A percentile compares a stretch with the other conserved stretches of the same genome.
These are phyloP conservation scores for Meriones unguiculatus DNA, from an alignment of 2,113 vertebrate genomes.

Conservation along the genomic window DNA sequence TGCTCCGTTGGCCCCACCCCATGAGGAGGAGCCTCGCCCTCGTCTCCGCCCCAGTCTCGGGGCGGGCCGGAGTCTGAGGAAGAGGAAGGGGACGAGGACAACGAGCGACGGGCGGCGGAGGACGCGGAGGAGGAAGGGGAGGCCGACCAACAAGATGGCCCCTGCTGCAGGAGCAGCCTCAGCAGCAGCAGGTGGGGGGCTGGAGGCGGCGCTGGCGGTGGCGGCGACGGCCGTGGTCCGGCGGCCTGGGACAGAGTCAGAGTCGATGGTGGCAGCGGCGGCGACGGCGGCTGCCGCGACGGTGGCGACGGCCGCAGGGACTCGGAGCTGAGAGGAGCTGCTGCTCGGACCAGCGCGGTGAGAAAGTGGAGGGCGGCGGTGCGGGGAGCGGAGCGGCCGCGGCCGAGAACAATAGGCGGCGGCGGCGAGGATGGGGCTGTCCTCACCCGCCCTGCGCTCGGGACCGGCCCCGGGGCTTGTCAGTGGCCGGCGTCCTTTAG, in stretches of 20 bases:
- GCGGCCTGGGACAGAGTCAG: constrained; percentile 77
- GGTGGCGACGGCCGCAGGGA: constrained; percentile 73
- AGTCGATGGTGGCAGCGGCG: constrained; percentile 70
- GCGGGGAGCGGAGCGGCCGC: constrained; percentile 43
- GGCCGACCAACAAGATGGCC: constrained; percentile 88
- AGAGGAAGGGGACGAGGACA: constrained; percentile 59
- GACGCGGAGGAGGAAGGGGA: constrained; percentile 79
- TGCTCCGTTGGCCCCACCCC: neutral
- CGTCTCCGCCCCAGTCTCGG: constrained; percentile 68
- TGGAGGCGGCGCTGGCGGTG: constrained; percentile 76
- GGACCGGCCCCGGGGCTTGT: neutral
- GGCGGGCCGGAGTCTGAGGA: constrained; percentile 73
- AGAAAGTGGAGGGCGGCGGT: constrained; percentile 75
- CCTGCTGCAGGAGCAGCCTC: constrained; percentile 85
- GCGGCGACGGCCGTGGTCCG: constrained; percentile 76
- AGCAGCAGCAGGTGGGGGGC: constrained; percentile 83
- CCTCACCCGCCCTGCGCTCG: neutral
- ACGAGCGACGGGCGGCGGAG: constrained; percentile 74
- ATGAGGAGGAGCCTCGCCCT: constrained; percentile 52
- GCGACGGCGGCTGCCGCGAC: constrained; percentile 66
- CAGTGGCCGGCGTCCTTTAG: constrained; percentile 41
- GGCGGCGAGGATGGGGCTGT: constrained; percentile 12
- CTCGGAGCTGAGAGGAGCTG: constrained; percentile 87
- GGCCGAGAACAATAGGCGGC: constrained; percentile 72
- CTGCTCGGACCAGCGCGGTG: constrained; percentile 86